Evolutionary conservation across 2,797 vertebrate genomes (phyloP).

Genomic region (Pitangus sulphuratus): DNA sequence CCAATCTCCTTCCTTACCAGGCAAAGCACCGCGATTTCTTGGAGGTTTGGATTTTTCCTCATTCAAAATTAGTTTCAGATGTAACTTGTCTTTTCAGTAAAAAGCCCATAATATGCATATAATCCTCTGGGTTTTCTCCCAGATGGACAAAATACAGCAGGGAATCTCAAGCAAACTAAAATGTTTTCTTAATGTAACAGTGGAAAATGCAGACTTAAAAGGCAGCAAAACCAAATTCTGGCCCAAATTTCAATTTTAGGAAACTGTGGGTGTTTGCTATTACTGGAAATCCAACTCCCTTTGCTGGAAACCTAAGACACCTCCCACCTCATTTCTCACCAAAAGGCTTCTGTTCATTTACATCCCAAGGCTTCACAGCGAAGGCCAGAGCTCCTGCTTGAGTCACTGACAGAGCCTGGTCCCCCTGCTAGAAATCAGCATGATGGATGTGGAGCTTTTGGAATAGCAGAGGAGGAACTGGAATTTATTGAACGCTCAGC

Average conservation of each 20-base stretch:
- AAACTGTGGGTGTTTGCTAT: slow-evolving; percentile 49
- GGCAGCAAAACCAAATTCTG: slow-evolving; percentile 16
- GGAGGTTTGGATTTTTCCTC: background rate
- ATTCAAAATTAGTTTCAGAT: background rate
- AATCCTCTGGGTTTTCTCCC: background rate
- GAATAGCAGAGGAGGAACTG: slow-evolving; percentile 32
- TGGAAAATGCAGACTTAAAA: slow-evolving; percentile 1
- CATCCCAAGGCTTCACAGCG: background rate
- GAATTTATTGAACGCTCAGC: background rate
- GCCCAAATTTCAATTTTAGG: slow-evolving; percentile 41
- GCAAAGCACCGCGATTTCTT: background rate
- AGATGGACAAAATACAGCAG: background rate
- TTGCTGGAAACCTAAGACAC: slow-evolving; percentile 54
- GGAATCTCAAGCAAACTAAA: background rate
- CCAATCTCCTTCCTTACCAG: background rate
- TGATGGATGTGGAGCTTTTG: background rate
- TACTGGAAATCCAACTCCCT: slow-evolving; percentile 52
- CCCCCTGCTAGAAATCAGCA: background rate
- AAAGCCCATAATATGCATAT: background rate
- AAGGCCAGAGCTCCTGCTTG: slow-evolving; percentile 34
- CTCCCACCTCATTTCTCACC: slow-evolving; percentile 60
- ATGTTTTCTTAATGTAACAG: slow-evolving; percentile 17
- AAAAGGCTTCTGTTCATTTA: slow-evolving; percentile 6
- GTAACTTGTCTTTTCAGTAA: background rate
- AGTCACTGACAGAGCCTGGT: background rate